Conservation (phyloP, 2,797 vertebrate genomes). For the Ataeniobius toweri region DNA sequence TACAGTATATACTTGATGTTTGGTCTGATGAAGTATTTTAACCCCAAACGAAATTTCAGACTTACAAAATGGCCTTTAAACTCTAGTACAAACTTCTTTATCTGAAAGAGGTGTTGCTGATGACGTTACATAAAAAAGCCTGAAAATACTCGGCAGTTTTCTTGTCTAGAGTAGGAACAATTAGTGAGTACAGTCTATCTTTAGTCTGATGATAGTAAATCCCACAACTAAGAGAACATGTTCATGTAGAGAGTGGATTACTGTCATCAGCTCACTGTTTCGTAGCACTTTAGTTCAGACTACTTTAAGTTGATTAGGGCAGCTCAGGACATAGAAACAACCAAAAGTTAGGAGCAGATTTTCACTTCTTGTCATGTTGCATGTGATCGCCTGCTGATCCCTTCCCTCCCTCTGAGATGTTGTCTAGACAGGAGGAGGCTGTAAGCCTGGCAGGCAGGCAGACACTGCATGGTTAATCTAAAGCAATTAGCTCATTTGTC, state of each 20-base stretch:
- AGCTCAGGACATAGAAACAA: slow-evolving; percentile 1
- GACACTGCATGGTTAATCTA: slow-evolving; percentile 66
- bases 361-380: slow-evolving; percentile 27
- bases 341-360: slow-evolving; percentile 5
- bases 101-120: not conserved
- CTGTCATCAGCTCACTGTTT: not conserved
- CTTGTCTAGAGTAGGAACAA: not conserved
- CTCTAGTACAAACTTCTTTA: not conserved
- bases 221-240: not conserved
- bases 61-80: not conserved
- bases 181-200: not conserved
- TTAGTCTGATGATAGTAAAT: not conserved
- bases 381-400: slow-evolving; percentile 40
- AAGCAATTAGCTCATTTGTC: slow-evolving; percentile 77
- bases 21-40: not conserved
- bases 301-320: slow-evolving; percentile 1
- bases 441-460: slow-evolving; percentile 56
- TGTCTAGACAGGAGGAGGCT: slow-evolving; percentile 67
- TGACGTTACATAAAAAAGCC: not conserved
- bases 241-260: not conserved
- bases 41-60: not conserved
- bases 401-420: slow-evolving; percentile 57
- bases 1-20: not conserved
- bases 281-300: not conserved
- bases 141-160: not conserved